Base-by-base conservation (phyloP, 2,113 vertebrate genomes). In the Spea bombifrons region DNA sequence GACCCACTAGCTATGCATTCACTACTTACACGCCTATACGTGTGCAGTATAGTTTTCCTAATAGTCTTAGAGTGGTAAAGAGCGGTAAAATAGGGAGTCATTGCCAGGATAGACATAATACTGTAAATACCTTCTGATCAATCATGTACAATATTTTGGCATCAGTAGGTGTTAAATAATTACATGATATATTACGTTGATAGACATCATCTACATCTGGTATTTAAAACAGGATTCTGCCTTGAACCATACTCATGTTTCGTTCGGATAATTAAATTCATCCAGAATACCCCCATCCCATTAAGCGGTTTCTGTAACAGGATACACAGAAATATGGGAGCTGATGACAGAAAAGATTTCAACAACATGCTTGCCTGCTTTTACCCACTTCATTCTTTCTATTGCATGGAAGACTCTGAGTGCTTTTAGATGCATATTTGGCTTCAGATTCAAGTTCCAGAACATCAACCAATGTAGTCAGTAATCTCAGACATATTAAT, bases 101-200 rank as follows among this genome's bases (percentile, higher is more conserved):
- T 2, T 16, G 15, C 50, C 3, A 9, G 64, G 48, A 75, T 16
- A 55, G 49, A 30, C 17, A 61, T 55, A 30, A 13, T 55, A 3
- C 12, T 30, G 50, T 53, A 67, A 75, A 66, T 75, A 43, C 8
- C 17, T 4, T 13, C 8, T 7, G 30, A 66, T 9, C 63, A 44
- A 9, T 52, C 15, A 66, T 30, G 6, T 66, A 4, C 8, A 66
- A 13, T 65, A 49, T 46, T 65, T 16, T 66, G 63, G 48, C 63
- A 75, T 6, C 7, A 53, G 43, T 8, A 44, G 5, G 55, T 70
- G 75, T 61, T 15, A 78, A 78, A 71, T 71, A 71, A 78, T 71
- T 43, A 63, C 12, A 50, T 43, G 15, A 57, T 47, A 30, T 30
- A 63, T 70, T 8, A 50, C 7, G 6, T 47, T 47, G 67, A 44